Percentiles rank a stretch among this genome's conserved stretches.
Conservation (phyloP, 1,140 invertebrate genomes). For the Trichonephila inaurata region DNA sequence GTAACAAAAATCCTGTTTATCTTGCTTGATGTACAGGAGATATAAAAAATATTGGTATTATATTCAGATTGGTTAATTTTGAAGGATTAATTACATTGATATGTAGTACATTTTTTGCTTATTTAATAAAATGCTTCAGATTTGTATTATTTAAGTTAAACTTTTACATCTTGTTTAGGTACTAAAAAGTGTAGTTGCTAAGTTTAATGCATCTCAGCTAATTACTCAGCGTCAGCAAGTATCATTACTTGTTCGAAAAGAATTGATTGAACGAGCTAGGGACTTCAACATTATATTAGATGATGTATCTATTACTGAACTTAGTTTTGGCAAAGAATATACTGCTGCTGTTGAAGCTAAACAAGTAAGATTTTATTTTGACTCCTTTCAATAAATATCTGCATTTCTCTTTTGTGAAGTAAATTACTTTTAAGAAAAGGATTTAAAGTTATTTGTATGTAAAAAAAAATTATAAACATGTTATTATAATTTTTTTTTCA, state of each 20-base stretch:
- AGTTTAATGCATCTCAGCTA: conserved; percentile 99
- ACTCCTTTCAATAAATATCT: neutral
- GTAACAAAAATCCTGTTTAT: no score
- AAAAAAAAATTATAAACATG: no score
- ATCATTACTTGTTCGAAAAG: conserved; percentile 94
- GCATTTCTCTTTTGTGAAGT: no score
- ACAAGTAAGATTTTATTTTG: conserved; percentile 85
- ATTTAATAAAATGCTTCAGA: neutral
- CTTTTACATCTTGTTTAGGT: conserved; percentile 80
- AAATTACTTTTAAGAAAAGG: no score
- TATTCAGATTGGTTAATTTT: no score
- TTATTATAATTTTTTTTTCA: no score
- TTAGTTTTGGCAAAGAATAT: conserved; percentile 99
- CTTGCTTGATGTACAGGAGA: no score
- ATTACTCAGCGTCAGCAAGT: conserved; percentile 99
- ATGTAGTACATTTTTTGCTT: neutral
- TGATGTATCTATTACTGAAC: conserved; percentile 99
- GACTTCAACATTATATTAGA: conserved; percentile 99
- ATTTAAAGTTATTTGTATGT: no score
- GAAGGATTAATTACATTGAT: neutral
- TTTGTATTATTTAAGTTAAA: conserved; percentile 86
- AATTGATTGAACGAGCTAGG: conserved; percentile 96
- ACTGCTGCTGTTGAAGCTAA: conserved; percentile 99
- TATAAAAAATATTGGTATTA: no score
- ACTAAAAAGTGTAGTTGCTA: conserved; percentile 98